Evolutionary conservation across 2,113 vertebrate genomes (phyloP).

Genomic region (Notiomystis cincta): DNA sequence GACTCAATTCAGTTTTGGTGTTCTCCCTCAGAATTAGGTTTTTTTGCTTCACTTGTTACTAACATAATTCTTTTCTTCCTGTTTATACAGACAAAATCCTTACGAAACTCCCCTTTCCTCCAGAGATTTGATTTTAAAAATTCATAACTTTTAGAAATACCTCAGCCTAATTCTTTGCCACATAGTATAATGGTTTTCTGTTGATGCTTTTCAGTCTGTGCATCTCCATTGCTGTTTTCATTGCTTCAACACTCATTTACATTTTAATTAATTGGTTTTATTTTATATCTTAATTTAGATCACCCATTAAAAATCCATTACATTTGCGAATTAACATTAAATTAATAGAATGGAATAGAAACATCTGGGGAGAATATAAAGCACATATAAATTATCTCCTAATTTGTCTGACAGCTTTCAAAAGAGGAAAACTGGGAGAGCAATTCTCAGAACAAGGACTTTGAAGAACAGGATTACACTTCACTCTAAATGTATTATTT

Average conservation of each 20-base stretch:
- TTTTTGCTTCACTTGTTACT: background rate
- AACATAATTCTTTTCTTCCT: background rate
- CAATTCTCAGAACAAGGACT: background rate
- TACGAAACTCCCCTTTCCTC: background rate
- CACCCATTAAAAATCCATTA: background rate
- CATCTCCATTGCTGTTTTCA: background rate
- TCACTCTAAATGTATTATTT: background rate
- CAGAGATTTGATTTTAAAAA: background rate
- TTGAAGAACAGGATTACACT: background rate
- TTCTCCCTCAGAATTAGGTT: background rate
- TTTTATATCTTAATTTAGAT: background rate
- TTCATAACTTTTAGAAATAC: background rate
- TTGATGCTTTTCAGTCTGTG: background rate
- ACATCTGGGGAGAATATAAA: background rate
- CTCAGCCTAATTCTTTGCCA: background rate
- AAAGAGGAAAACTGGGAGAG: background rate
- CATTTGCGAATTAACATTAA: background rate
- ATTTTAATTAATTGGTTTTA: slow-evolving; percentile 4
- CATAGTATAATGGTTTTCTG: background rate
- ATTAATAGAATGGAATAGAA: background rate
- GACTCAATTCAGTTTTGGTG: background rate
- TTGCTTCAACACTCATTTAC: background rate
- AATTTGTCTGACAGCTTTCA: background rate
- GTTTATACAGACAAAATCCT: background rate
- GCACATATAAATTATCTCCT: background rate